Evolutionary conservation across 2,888 invertebrate genomes (phyloP), one percentile per base, ranked within the genome.

Genomic region (Acronicta alni): DNA sequence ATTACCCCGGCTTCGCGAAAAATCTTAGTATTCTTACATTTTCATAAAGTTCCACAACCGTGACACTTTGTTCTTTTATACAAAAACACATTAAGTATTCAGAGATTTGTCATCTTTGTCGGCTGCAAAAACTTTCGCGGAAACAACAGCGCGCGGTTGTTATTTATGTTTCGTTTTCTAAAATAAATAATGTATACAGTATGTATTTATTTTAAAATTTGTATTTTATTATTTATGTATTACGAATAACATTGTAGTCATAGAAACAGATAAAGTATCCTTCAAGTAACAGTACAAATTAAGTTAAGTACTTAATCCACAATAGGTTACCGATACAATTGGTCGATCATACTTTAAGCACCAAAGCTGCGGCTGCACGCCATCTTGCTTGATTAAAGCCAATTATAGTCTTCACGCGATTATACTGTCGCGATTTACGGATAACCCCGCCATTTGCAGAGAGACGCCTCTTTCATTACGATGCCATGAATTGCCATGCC

Each of bases 351-450:
- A 74, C 64, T 79, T 67, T 67, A 72, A 80, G 79, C 81, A 81
- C 75, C 67, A 80, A 41, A 16, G 73, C 49, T 53, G 39, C 17
- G 58, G 49, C 61, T 14, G 83, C 89, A 85, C 88, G 89, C 86
- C 85, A 90, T 87, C 85, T 89, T 82, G 86, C 89, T 89, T 89
- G 87, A 91, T 91, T 90, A 89, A 87, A 79, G 82, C 87, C 90
- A 90, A 91, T 91, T 91, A 91, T 83, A 83, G 84, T 84, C 83
- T 89, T 89, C 87, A 88, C 88, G 88, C 89, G 87, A 91, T 90
- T 89, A 88, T 84, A 84, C 87, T 85, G 88, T 85, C 86, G 81
- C 86, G 85, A 86, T 89, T 88, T 86, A 87, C 84, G 86, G 84
- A 88, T 87, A 88, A 85, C 86, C 86, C 86, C 77, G 79, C 88